Conservation (phyloP, 2,113 vertebrate species). For the Oreocharis arfaki region DNA sequence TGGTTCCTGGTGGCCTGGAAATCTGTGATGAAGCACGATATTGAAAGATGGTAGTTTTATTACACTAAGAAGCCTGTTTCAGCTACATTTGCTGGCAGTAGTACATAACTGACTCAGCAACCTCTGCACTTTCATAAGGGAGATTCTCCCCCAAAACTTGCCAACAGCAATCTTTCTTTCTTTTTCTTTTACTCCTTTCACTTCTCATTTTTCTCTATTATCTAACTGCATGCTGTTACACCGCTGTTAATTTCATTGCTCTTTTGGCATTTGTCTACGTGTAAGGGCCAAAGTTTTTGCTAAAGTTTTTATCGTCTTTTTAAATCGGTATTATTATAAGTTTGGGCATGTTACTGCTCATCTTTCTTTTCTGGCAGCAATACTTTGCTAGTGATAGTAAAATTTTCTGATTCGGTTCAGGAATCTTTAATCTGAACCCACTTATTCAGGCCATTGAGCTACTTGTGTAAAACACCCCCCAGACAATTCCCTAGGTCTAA, state of each 20-base stretch:
- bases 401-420: background rate
- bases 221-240: background rate
- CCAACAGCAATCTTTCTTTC: background rate
- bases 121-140: background rate
- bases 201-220: background rate
- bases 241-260: background rate
- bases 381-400: background rate
- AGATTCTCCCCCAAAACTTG: background rate
- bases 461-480: accelerated
- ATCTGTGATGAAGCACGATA: background rate
- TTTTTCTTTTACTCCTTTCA: background rate
- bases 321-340: background rate
- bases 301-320: background rate
- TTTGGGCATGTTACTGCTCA: background rate
- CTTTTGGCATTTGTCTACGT: background rate
- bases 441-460: background rate
- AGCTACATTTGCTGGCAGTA: background rate
- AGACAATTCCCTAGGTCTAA: background rate
- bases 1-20: background rate
- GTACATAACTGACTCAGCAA: background rate
- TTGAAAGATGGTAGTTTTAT: background rate
- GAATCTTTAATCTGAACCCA: background rate
- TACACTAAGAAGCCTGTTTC: background rate
- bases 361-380: background rate
- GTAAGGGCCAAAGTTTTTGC: background rate